Conservation (phyloP, 2,797 vertebrate species). For the Propithecus deckenii region DNA sequence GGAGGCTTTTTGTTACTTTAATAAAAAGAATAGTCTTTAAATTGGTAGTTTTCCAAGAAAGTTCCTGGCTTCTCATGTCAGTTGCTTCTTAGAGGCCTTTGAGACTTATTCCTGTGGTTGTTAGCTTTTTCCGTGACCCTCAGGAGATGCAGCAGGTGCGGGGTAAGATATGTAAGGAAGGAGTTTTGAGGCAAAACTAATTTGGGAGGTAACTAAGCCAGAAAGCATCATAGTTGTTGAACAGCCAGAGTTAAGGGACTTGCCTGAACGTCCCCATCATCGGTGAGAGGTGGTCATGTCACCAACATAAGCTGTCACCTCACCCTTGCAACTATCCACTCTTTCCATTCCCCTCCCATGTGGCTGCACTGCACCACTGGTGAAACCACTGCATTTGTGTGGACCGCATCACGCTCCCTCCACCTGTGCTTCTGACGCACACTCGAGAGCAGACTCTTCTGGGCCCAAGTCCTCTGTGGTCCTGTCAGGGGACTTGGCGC, state of each 20-base stretch:
- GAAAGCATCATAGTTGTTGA: neutral
- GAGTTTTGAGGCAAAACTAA: constrained; percentile 8
- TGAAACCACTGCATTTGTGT: constrained; percentile 4
- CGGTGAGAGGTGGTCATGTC: neutral
- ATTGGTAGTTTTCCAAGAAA: neutral
- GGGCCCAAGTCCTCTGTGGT: neutral
- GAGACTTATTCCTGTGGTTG: neutral
- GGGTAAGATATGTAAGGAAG: neutral
- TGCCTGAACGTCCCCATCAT: neutral
- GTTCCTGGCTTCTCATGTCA: neutral
- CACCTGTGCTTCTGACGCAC: constrained; percentile 30
- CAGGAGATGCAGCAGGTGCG: neutral
- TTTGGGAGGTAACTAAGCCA: neutral
- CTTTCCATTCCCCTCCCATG: neutral
- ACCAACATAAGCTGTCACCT: neutral
- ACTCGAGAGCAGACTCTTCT: neutral
- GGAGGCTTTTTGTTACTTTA: neutral
- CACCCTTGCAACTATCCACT: neutral
- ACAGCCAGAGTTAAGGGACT: neutral
- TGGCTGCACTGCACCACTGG: neutral
- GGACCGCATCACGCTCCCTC: neutral
- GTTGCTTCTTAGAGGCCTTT: neutral
- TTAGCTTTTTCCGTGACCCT: constrained; percentile 21
- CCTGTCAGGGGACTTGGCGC: neutral
- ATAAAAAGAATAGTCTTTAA: neutral